These are phyloP conservation scores for Prostheceraeus crozeri DNA, from an alignment of 2,888 invertebrate genomes.

Conservation along the genomic window DNA sequence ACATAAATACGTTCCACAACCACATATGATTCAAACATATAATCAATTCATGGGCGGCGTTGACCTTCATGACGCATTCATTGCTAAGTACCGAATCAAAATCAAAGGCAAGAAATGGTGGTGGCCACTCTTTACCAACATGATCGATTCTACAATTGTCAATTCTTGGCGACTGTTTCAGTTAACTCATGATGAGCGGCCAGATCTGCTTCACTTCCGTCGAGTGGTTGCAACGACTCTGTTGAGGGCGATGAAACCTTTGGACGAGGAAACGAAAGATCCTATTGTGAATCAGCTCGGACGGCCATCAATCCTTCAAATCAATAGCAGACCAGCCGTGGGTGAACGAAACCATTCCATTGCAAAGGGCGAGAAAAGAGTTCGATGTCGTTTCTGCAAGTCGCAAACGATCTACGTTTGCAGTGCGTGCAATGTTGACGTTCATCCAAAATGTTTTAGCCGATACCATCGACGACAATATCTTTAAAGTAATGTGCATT, in stretches of 20 bases:
- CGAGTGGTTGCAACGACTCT: background rate
- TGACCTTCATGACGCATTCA: constrained; percentile 1
- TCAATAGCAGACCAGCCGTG: background rate
- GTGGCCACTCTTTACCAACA: constrained; percentile 11
- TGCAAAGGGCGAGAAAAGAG: background rate
- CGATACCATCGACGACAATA: too few species aligned
- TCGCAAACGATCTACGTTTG: constrained; percentile 14
- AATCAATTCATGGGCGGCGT: constrained; percentile 5
- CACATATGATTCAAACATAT: background rate
- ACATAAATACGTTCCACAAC: background rate
- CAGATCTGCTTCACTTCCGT: background rate
- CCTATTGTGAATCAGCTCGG: background rate
- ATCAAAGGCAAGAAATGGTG: constrained; percentile 10
- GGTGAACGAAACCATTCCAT: background rate
- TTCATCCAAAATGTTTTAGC: constrained; percentile 6
- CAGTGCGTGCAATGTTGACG: constrained; percentile 1
- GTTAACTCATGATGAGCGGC: background rate
- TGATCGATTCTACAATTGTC: background rate
- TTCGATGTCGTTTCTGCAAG: constrained; percentile 8
- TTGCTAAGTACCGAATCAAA: background rate
- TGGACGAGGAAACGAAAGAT: background rate
- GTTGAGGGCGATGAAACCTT: background rate
- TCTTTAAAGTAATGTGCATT: too few species aligned
- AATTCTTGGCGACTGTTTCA: background rate
- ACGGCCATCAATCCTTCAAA: background rate